A percentile compares a stretch with the other conserved stretches of the same genome.
phyloP scores from a whole-genome alignment of 35 echinoderm and acorn worm species.

The Lytechinus variegatus region DNA sequence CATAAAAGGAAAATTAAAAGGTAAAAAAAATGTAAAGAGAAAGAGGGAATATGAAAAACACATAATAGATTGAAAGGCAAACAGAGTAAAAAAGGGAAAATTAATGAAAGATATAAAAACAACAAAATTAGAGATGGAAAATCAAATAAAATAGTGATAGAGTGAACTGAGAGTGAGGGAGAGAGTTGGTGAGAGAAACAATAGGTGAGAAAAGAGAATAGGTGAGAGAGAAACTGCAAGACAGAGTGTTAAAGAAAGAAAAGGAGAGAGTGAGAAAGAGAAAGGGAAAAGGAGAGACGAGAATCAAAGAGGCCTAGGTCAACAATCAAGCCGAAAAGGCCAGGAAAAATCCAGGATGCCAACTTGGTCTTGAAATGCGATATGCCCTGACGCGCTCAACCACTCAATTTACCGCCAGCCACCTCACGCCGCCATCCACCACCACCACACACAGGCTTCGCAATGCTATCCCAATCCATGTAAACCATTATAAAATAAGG shows the following conservation, averaged over 20 bases:
- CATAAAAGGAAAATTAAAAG: not conserved
- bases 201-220: not conserved
- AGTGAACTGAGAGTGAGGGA: not conserved
- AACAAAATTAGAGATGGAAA: not conserved
- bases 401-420: constrained; percentile 32
- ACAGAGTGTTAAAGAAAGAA: not conserved
- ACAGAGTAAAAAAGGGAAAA: not conserved
- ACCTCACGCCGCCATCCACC: not conserved
- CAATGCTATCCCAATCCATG: not conserved
- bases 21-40: not conserved
- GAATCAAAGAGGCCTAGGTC: not conserved
- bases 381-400: constrained; percentile 27
- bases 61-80: not conserved
- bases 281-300: not conserved
- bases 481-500: constrained; percentile 25
- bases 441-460: not conserved
- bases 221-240: not conserved
- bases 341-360: constrained; percentile 22
- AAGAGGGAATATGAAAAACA: not conserved
- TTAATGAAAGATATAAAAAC: no score
- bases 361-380: constrained; percentile 18
- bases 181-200: not conserved
- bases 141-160: not conserved
- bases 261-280: not conserved
- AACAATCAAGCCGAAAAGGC: constrained; percentile 28